phyloP scores from a whole-genome alignment of 2,797 vertebrate genomes.

The Echiichthys vipera region DNA sequence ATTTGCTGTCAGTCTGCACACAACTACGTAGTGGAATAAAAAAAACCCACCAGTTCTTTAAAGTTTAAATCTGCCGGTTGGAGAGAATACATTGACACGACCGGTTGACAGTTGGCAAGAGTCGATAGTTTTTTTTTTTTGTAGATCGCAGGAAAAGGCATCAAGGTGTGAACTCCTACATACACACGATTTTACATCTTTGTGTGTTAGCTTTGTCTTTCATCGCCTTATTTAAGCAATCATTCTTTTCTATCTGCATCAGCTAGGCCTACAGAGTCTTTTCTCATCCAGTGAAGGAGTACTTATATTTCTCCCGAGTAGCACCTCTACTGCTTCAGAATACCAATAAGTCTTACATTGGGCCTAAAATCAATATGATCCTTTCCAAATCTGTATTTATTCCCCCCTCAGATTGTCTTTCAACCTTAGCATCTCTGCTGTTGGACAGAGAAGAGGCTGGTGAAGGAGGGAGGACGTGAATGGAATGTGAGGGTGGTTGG shows the following conservation, averaged over 20 bases:
- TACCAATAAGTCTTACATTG: constrained; percentile 64
- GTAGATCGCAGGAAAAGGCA: background rate
- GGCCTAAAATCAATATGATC: constrained; percentile 65
- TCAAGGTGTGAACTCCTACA: background rate
- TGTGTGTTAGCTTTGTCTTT: background rate
- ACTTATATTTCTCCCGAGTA: constrained; percentile 45
- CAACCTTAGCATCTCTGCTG: constrained; percentile 48
- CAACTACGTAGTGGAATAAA: background rate
- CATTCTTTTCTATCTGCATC: constrained; percentile 37
- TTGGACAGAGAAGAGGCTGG: constrained; percentile 59
- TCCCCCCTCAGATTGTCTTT: constrained; percentile 63
- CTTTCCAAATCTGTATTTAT: constrained; percentile 66
- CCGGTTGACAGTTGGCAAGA: background rate
- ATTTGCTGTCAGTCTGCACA: background rate
- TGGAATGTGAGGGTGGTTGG: constrained; percentile 58
- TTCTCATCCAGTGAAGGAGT: constrained; percentile 44
- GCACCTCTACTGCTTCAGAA: constrained; percentile 47
- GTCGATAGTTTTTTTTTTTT: too few species aligned
- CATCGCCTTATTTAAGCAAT: constrained; percentile 1
- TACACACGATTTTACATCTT: background rate
- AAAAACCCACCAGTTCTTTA: background rate
- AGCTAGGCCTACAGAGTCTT: constrained; percentile 37
- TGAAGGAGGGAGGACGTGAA: constrained; percentile 63
- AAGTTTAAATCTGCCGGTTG: background rate
- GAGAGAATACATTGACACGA: background rate